Evolutionary conservation across 1,140 invertebrate genomes (phyloP), one percentile per base, ranked within the genome.

Genomic region (Pseudomyrmex concolor): DNA sequence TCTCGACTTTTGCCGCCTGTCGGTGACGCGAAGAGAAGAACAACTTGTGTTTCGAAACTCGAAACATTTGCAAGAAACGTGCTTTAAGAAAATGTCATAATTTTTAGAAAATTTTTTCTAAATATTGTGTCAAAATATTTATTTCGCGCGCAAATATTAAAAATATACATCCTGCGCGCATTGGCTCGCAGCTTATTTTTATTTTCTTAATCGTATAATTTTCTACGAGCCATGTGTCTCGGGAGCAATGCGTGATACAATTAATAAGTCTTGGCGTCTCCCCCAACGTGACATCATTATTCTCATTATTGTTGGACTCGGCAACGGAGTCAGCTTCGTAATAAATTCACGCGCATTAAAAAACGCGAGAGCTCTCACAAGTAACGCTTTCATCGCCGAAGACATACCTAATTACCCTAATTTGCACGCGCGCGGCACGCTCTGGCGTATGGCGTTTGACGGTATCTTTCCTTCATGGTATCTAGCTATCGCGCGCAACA

Each of bases 371-470:
- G 5, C 34, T 34, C 48, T 17, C 48, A 19, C 22, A 22, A 50
- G 48, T 68, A 50, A 19, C 1, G 25, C 12, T 48, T n/a, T 50
- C 19, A 13, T 67, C n/a, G 25, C 5, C 48, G 34, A 7, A 19
- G 34, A 34, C 34, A 34, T 34, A 34, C 3, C 4, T 71, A 71
- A 80, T 80, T 71, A 71, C 43, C 43, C 76, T 60, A 80, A 80
- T 80, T 71, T 80, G 66, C 76, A 71, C 76, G 76, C 66, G 76
- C 25, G 54, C n/a, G 66, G 66, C 76, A 80, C 66, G 66, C 66
- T 80, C 59, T 55, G 10, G 54, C 76, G 54, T 70, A 67, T 34
- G 76, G 48, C 50, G 51, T 54, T 34, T 50, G 22, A 70, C 67
- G 25, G n/a, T 50, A 48, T 59, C 54, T 17, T 8, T 78, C 54